Percentiles rank a stretch among this genome's conserved stretches.
phyloP scores from a whole-genome alignment of 2,797 vertebrate genomes.

The Sebastes goodei region DNA sequence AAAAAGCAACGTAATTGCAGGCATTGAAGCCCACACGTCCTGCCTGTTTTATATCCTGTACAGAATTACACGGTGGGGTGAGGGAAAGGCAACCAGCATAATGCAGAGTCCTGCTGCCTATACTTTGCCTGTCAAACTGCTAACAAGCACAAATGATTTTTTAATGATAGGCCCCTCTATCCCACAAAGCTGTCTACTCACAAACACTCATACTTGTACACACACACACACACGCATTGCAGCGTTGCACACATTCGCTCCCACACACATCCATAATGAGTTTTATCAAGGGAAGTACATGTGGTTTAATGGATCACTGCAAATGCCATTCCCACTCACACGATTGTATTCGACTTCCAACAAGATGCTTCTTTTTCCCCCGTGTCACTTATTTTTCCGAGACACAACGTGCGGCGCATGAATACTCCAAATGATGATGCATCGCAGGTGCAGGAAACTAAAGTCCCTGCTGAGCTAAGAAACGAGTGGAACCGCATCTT shows the following conservation, averaged over 20 bases:
- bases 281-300: slow-evolving; percentile 74
- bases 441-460: slow-evolving; percentile 23
- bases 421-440: slow-evolving; percentile 40
- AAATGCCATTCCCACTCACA: slow-evolving; percentile 56
- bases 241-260: slow-evolving; percentile 23
- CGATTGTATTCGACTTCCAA: slow-evolving; percentile 46
- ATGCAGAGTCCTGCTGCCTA: slow-evolving; percentile 75
- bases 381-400: slow-evolving; percentile 27
- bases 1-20: slow-evolving; percentile 73
- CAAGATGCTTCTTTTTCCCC: slow-evolving; percentile 40
- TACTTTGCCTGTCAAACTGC: slow-evolving; percentile 77
- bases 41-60: slow-evolving; percentile 66
- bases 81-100: slow-evolving; percentile 72
- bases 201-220: slow-evolving; percentile 40
- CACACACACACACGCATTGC: slow-evolving; percentile 27
- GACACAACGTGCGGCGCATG: neutral
- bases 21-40: slow-evolving; percentile 55
- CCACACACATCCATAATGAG: slow-evolving; percentile 65
- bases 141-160: slow-evolving; percentile 82
- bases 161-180: slow-evolving; percentile 78
- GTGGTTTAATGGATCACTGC: slow-evolving; percentile 71
- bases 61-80: slow-evolving; percentile 66
- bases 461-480: slow-evolving; percentile 16
- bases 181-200: slow-evolving; percentile 67
- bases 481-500: neutral